phyloP scores from a whole-genome alignment of 1,140 invertebrate species.

The Latrodectus geometricus region DNA sequence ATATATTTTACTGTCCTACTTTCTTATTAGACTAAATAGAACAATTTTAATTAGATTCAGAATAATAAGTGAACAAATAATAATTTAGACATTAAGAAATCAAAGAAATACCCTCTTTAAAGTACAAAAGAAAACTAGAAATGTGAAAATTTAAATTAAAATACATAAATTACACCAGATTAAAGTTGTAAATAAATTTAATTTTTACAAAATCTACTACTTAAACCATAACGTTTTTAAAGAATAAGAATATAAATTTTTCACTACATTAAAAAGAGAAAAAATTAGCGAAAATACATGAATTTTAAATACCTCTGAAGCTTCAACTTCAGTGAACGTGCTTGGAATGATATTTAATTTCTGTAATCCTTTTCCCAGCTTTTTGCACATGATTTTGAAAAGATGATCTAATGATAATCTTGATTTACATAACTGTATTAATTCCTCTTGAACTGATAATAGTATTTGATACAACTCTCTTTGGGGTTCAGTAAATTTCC shows the following conservation, averaged over 20 bases:
- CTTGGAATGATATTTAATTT: conserved; percentile 75
- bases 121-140: neutral
- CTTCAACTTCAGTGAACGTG: conserved; percentile 41
- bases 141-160: neutral
- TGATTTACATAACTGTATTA: conserved; percentile 75
- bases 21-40: no score
- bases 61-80: no score
- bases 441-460: conserved; percentile 80
- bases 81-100: no score
- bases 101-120: no score
- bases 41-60: no score
- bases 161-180: neutral
- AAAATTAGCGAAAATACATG: neutral
- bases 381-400: conserved; percentile 84
- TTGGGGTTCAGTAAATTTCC: conserved; percentile 81
- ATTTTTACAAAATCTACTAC: neutral
- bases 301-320: conserved; percentile 9
- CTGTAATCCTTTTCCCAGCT: conserved; percentile 82
- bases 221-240: neutral
- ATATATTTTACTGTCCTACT: no score
- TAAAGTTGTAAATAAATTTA: neutral
- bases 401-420: conserved; percentile 81
- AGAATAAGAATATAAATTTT: neutral
- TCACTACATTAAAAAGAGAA: neutral
- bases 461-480: conserved; percentile 88